These are phyloP conservation scores for Magallana ariakensis DNA, from an alignment of 1,140 invertebrate species.

Conservation along the genomic window DNA sequence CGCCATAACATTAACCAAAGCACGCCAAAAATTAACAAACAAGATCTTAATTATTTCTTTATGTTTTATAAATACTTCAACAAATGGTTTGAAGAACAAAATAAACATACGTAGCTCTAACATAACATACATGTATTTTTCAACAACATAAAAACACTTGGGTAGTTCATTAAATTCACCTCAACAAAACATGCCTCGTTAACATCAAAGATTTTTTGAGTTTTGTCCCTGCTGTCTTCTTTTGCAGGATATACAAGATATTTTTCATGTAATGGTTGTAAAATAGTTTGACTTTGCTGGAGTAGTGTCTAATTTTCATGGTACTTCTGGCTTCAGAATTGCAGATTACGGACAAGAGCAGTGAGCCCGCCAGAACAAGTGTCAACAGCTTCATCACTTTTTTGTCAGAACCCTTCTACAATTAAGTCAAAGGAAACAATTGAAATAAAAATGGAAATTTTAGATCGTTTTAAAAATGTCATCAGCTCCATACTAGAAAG, in stretches of 20 bases:
- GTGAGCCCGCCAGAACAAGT: background rate
- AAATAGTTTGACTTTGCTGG: background rate
- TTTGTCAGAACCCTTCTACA: background rate
- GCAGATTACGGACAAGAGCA: background rate
- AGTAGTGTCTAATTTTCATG: background rate
- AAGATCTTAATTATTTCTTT: too few relatives aligned
- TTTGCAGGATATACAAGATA: background rate
- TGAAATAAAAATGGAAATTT: too few relatives aligned
- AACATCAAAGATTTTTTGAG: background rate
- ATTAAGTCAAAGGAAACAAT: background rate
- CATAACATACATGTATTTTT: too few relatives aligned
- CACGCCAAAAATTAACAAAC: too few relatives aligned
- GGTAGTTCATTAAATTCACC: background rate
- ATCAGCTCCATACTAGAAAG: too few relatives aligned
- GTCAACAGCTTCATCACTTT: background rate
- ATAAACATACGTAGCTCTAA: too few relatives aligned
- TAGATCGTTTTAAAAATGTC: too few relatives aligned
- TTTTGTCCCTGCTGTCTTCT: background rate
- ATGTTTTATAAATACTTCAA: too few relatives aligned
- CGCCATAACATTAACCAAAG: too few relatives aligned
- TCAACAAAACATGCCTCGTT: background rate
- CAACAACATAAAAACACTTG: too few relatives aligned
- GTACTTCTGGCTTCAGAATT: background rate
- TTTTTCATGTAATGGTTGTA: background rate
- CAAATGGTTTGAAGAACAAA: too few relatives aligned